Evolutionary conservation across 2,113 vertebrate genomes (phyloP).

Genomic region (Electrona antarctica): DNA sequence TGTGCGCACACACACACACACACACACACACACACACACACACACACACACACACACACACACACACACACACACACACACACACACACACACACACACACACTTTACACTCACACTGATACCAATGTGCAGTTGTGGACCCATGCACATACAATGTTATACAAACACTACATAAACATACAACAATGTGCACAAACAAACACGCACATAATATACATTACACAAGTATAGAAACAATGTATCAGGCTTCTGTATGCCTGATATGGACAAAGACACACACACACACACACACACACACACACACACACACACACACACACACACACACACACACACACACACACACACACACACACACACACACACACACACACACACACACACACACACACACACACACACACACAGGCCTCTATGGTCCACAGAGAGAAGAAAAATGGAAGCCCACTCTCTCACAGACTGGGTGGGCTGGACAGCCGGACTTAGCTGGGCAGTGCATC

Average conservation of each 20-base stretch:
- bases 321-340: constrained; percentile 26
- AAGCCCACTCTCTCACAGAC: constrained; percentile 66
- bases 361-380: constrained; percentile 20
- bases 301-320: constrained; percentile 21
- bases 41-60: constrained; percentile 7
- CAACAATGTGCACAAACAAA: no score
- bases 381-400: constrained; percentile 26
- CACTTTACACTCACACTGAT: constrained; percentile 12
- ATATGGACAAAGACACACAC: constrained; percentile 28
- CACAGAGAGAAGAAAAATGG: constrained; percentile 69
- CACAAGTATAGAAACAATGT: no score
- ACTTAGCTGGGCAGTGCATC: constrained; percentile 50
- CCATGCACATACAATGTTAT: no score
- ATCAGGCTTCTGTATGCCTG: no score
- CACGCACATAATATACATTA: no score
- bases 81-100: constrained; percentile 33
- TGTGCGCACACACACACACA: constrained; percentile 1
- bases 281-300: constrained; percentile 25
- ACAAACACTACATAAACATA: no score
- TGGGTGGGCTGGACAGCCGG: constrained; percentile 81
- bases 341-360: constrained; percentile 22
- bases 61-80: constrained; percentile 21
- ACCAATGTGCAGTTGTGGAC: no score
- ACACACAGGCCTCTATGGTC: constrained; percentile 51
- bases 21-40: constrained; percentile 20